Evolutionary conservation across 2,888 invertebrate species (phyloP).

Genomic region (Gryllus longicercus): DNA sequence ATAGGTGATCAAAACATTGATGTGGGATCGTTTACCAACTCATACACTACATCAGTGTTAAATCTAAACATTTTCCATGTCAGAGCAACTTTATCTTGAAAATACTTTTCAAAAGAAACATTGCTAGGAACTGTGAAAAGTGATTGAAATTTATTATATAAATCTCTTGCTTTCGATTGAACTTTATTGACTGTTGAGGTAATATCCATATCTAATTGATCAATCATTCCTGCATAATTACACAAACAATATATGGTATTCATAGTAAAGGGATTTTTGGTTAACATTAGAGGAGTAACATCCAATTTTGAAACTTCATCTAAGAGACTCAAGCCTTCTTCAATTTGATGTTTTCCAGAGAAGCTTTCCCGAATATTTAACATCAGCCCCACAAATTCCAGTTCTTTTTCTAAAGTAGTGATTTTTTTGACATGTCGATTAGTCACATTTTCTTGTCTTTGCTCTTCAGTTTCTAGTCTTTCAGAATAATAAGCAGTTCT

Average conservation of each 20-base stretch:
- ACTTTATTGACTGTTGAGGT: neutral
- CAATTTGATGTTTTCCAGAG: neutral
- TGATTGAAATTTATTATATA: neutral
- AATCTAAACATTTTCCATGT: neutral
- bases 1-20: too few species aligned
- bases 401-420: neutral
- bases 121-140: neutral
- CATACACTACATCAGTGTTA: neutral
- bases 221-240: neutral
- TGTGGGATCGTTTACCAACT: neutral
- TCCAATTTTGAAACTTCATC: neutral
- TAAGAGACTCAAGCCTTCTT: neutral
- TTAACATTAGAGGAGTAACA: neutral
- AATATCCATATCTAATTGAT: neutral
- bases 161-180: neutral
- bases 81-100: neutral
- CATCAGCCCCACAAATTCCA: neutral
- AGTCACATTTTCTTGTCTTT: neutral
- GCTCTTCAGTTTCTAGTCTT: neutral
- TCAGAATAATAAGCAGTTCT: too few species aligned
- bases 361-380: neutral
- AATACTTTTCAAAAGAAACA: neutral
- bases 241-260: neutral
- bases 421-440: neutral
- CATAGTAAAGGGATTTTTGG: neutral